Evolutionary conservation across 2,113 vertebrate genomes (phyloP).

Genomic region (Corynorhinus townsendii): DNA sequence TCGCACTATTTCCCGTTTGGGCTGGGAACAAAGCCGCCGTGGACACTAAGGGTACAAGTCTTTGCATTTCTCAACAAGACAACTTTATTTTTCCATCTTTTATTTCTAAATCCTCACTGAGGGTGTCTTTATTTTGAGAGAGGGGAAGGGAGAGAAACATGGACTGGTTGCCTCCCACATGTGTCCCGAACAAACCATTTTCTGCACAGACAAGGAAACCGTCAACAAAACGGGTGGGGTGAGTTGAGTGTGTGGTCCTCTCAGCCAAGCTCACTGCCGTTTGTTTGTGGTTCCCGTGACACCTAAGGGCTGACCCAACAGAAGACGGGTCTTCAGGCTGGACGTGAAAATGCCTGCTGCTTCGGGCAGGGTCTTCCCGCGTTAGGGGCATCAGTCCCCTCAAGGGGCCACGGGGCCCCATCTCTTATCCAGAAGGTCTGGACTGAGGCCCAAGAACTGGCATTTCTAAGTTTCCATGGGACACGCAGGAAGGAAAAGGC

Average conservation of each 20-base stretch:
- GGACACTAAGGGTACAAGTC: not conserved
- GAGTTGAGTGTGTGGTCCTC: no score
- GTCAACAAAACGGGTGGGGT: not conserved
- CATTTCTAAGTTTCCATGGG: not conserved
- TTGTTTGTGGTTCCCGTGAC: not conserved
- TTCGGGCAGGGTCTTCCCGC: no score
- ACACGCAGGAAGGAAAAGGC: not conserved
- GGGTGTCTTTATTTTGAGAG: no score
- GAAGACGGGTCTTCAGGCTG: accelerated
- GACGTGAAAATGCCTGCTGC: accelerated
- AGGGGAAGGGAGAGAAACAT: no score
- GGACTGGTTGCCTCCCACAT: no score
- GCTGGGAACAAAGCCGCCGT: not conserved
- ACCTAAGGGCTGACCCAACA: not conserved
- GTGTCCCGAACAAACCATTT: no score
- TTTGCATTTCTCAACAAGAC: not conserved
- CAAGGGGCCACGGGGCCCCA: not conserved
- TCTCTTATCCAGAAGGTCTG: not conserved
- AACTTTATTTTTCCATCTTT: no score
- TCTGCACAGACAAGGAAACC: not conserved
- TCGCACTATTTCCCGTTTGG: not conserved
- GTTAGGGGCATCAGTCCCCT: not conserved
- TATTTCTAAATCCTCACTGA: no score
- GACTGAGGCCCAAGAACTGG: not conserved
- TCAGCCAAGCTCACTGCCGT: not conserved